Evolutionary conservation across 2,113 vertebrate genomes (phyloP), one percentile per base, ranked within the genome.

Genomic region (Notothenia rossii): DNA sequence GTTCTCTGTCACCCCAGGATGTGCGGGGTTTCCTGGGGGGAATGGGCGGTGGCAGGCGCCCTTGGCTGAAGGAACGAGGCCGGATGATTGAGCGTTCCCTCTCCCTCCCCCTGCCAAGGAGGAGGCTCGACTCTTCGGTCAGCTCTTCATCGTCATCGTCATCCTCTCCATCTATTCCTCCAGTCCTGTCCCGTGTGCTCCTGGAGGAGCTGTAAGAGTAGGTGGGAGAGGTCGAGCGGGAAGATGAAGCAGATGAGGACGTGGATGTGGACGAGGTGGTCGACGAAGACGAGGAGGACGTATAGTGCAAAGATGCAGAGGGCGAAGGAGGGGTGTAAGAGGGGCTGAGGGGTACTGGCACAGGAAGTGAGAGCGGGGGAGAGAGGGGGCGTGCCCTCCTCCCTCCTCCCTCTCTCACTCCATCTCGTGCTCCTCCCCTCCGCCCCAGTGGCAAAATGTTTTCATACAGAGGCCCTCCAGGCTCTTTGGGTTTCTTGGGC

Each of bases 51-150:
- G 95, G 94, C 76, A 90, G 91, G 75, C 94, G 95, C 66, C 93
- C 93, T 3, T 95, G 96, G 73, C 95, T 95, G 62, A 95, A 72
- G 62, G 94, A 96, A 83, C 54, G 96, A 67, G 91, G 95, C 68
- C 88, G 87, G 56, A 95, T 77, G 87, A 89, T 67, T 65, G 91
- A 91, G 54, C 94, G 94, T 29, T 95, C 92, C 63, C 94, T 85
- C 12, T 94, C 94, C 65, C 93, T 84, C 54, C 91, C 90, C 70
- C 93, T 91, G 22, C 94, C 95, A 40, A 95, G 91, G 56, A 96
- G 93, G 61, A 96, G 94, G 83, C 95, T 96, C 13, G 95, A 95
- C 88, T 95, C 94, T 80, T 95, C 95, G 0, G 94, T 95, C 85
- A 95, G 85, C 81, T 95, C 94, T 72, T 95, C 95, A 20, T 95